Evolutionary conservation across 2,113 vertebrate genomes (phyloP).

Genomic region (Propithecus coquereli): DNA sequence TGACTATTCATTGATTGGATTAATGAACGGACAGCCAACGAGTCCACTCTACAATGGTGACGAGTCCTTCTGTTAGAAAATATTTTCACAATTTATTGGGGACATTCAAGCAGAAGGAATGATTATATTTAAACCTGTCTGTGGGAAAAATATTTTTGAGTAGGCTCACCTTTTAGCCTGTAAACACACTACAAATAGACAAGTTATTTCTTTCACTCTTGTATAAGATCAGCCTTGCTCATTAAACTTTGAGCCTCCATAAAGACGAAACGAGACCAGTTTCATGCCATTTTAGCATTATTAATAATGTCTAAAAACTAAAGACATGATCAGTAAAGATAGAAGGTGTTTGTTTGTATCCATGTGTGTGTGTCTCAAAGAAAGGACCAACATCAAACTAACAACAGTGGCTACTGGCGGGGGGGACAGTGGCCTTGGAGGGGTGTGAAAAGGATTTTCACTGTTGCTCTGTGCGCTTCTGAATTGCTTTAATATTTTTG

Average conservation of each 20-base stretch:
- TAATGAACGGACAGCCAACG: neutral
- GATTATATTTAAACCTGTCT: neutral
- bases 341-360: neutral
- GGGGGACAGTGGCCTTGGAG: neutral
- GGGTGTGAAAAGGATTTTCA: rapidly evolving
- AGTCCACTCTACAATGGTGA: neutral
- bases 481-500: neutral
- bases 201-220: neutral
- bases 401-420: neutral
- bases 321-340: neutral
- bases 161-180: neutral
- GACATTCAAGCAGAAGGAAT: neutral
- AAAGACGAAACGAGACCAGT: neutral
- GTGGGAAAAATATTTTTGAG: neutral
- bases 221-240: neutral
- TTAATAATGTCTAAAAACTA: neutral
- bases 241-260: neutral
- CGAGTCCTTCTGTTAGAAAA: neutral
- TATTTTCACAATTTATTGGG: neutral
- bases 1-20: neutral
- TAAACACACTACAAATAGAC: neutral
- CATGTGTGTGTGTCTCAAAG: neutral
- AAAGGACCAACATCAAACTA: neutral
- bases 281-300: neutral
- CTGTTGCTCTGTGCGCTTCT: neutral